These are phyloP conservation scores for Ernsta delagoae DNA, from an alignment of 2,888 invertebrate species.

Conservation along the genomic window DNA sequence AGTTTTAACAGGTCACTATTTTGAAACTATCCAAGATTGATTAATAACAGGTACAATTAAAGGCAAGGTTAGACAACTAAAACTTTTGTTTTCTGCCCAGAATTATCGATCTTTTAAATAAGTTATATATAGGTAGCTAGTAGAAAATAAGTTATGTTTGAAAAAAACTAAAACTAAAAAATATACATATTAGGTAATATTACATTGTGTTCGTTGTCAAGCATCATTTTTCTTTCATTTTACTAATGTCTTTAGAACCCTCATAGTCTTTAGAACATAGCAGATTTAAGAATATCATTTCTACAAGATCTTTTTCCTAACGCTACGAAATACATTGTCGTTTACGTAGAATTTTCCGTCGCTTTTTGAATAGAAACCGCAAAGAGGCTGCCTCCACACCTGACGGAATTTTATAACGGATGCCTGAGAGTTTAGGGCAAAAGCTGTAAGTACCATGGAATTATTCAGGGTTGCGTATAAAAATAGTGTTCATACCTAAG, in stretches of 20 bases:
- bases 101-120: background rate
- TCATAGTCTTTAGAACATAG: background rate
- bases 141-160: too few relatives aligned
- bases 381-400: conserved; percentile 52
- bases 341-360: conserved; percentile 20
- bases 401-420: conserved; percentile 53
- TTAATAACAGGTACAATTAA: too few relatives aligned
- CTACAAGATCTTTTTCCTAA: background rate
- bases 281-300: background rate
- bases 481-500: background rate
- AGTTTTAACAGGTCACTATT: background rate
- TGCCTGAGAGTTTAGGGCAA: conserved; percentile 51
- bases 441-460: conserved; percentile 43
- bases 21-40: too few relatives aligned
- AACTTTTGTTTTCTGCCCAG: background rate
- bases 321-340: conserved; percentile 2
- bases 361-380: conserved; percentile 47
- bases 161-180: too few relatives aligned
- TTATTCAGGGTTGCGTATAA: conserved; percentile 14
- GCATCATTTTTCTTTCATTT: background rate
- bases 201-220: background rate
- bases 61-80: too few relatives aligned
- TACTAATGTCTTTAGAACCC: background rate
- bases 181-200: too few relatives aligned
- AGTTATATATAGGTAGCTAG: too few relatives aligned